These are phyloP conservation scores for Parnassius glacialis DNA, from an alignment of 2,888 invertebrate species.

Conservation along the genomic window DNA sequence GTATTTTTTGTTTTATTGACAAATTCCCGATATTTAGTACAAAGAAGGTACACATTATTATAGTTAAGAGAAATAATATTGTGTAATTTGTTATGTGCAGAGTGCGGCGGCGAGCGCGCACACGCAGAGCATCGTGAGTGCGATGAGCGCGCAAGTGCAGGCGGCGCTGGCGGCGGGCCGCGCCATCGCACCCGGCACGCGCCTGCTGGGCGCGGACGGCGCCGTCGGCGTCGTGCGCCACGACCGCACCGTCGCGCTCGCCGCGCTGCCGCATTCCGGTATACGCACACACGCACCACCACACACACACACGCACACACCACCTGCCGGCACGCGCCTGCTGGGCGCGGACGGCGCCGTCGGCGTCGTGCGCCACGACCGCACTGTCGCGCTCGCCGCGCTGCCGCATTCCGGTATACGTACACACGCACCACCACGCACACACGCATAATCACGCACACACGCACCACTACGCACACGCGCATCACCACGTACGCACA, in stretches of 20 bases:
- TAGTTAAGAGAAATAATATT: too few species aligned
- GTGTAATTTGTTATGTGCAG: neutral
- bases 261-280: conserved; percentile 68
- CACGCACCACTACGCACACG: too few species aligned
- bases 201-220: conserved; percentile 82
- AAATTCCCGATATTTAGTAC: too few species aligned
- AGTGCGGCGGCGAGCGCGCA: conserved; percentile 40
- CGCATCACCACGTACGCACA: conserved; percentile 68
- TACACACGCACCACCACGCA: too few species aligned
- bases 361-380: conserved; percentile 84
- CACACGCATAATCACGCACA: too few species aligned
- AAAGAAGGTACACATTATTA: too few species aligned
- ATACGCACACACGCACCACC: conserved; percentile 59
- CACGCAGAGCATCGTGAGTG: conserved; percentile 64
- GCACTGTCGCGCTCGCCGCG: conserved; percentile 79
- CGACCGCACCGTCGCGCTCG: conserved; percentile 81
- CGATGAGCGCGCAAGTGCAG: conserved; percentile 84
- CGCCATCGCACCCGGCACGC: conserved; percentile 71
- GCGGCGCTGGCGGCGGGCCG: conserved; percentile 82
- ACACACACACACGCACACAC: conserved; percentile 40
- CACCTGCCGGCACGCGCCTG: conserved; percentile 72
- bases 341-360: conserved; percentile 83
- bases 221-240: conserved; percentile 84
- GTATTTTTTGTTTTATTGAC: too few species aligned
- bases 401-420: conserved; percentile 57